These are phyloP conservation scores for Synaphobranchus kaupii DNA, from an alignment of 2,797 vertebrate species.

Conservation along the genomic window DNA sequence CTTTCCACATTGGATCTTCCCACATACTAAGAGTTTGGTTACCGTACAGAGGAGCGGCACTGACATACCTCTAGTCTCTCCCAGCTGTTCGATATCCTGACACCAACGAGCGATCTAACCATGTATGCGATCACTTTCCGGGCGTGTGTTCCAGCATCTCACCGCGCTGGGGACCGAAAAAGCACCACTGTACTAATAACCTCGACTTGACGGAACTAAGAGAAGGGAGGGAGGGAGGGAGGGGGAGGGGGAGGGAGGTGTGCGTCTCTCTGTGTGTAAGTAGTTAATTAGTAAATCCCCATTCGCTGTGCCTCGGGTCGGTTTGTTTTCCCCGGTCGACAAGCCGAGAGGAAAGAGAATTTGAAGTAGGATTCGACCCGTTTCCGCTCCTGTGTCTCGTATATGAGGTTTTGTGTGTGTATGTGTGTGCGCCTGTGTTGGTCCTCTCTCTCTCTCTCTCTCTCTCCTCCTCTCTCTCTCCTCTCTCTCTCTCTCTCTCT, in stretches of 20 bases:
- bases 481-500: constrained; percentile 40
- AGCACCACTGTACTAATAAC: constrained; percentile 67
- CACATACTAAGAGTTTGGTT: not conserved
- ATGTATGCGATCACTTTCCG: constrained; percentile 61
- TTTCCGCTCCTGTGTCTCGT: constrained; percentile 82
- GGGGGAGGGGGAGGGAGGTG: constrained; percentile 58
- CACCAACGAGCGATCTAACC: constrained; percentile 58
- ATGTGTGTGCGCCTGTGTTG: constrained; percentile 42
- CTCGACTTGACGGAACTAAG: constrained; percentile 66
- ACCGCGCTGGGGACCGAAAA: constrained; percentile 67
- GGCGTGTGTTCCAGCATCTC: constrained; percentile 59
- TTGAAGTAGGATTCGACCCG: constrained; percentile 87
- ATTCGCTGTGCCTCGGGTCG: constrained; percentile 81
- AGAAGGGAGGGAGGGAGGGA: constrained; percentile 49
- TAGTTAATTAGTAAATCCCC: constrained; percentile 86
- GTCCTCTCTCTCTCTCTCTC: constrained; percentile 40
- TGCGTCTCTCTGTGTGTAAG: constrained; percentile 64
- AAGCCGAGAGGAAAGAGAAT: constrained; percentile 86
- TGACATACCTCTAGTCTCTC: constrained; percentile 62
- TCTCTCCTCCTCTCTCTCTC: constrained; percentile 41
- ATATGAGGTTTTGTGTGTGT: constrained; percentile 68
- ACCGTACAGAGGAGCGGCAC: not conserved
- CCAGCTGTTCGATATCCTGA: constrained; percentile 51
- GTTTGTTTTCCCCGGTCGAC: constrained; percentile 86
- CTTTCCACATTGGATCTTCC: not conserved